A percentile compares a stretch with the other conserved stretches of the same genome.
Conservation (phyloP, 2,113 vertebrate genomes). For the Etheostoma cragini region DNA sequence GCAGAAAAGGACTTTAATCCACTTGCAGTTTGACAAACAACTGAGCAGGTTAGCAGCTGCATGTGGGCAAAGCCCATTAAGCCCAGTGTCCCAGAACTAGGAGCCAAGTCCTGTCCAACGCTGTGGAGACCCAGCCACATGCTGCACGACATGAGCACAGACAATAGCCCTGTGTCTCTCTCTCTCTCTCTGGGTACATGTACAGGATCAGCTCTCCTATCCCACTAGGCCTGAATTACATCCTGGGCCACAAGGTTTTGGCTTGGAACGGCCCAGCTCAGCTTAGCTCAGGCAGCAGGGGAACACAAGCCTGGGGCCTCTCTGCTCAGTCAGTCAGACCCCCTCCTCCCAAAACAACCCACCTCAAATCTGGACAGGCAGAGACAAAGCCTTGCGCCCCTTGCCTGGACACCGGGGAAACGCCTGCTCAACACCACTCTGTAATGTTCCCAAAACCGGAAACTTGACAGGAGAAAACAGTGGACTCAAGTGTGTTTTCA, state of each 20-base stretch:
- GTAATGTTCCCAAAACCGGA: neutral
- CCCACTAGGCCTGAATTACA: slow-evolving; percentile 51
- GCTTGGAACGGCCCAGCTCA: slow-evolving; percentile 11
- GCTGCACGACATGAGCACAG: slow-evolving; percentile 55
- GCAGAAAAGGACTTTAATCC: slow-evolving; percentile 1
- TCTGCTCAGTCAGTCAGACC: slow-evolving; percentile 35
- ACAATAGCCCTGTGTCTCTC: slow-evolving; percentile 63
- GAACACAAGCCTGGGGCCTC: slow-evolving; percentile 15
- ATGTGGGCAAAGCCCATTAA: slow-evolving; percentile 49
- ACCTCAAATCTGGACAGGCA: slow-evolving; percentile 30
- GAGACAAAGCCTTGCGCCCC: slow-evolving; percentile 48
- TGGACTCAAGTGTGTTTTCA: neutral
- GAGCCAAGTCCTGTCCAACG: slow-evolving; percentile 38
- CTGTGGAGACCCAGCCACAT: slow-evolving; percentile 33
- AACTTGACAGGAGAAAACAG: neutral
- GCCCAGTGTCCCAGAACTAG: slow-evolving; percentile 18
- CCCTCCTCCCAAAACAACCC: slow-evolving; percentile 48
- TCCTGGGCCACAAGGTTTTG: slow-evolving; percentile 49
- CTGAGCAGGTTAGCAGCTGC: slow-evolving; percentile 40
- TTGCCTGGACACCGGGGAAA: slow-evolving; percentile 30
- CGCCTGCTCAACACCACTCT: slow-evolving; percentile 39
- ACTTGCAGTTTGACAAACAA: neutral
- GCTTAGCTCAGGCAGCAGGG: slow-evolving; percentile 9
- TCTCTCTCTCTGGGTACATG: slow-evolving; percentile 4
- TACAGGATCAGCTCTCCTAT: slow-evolving; percentile 22